Evolutionary conservation across 2,888 invertebrate genomes (phyloP), one percentile per base, ranked within the genome.

Genomic region (Ligdia adustata): DNA sequence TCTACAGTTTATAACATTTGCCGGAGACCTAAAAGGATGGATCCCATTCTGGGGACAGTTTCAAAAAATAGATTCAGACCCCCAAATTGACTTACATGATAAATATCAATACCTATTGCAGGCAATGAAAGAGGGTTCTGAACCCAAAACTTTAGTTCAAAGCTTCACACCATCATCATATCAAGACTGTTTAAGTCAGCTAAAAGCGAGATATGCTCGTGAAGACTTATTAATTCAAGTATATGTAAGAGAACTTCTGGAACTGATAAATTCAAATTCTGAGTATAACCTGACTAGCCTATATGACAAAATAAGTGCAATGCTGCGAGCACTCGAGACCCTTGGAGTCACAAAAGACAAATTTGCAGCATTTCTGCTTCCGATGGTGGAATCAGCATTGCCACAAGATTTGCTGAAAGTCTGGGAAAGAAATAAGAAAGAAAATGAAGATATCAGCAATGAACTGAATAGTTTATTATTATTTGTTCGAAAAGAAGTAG

Each of bases 321-420:
- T 31, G 4, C 18, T 46, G 12, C 5, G 34, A 14, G 16, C 45
- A n/a, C 22, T 53, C 2, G 53, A 49, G 9, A 33, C 49, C 4
- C 29, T 54, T 3, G 40, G 40, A 4, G 27, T 50, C 1, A 32
- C 39, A 9, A 41, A 42, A 16, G 39, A 53, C 2, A 48, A 48
- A 7, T 38, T 38, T 16, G 35, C 44, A 9, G 27, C 44, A 3
- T 39, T 53, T n/a, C 9, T 53, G n/a, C 12, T 45, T 12, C 48
- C 53, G 3, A 38, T 53, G 34, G 34, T 53, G 5, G 48, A 52
- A 11, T 52, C 52, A 1, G 44, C 52, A 7, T 6, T 48, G 4
- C 48, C 48, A 2, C 16, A 38, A 4, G 44, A 48, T 6, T 16
- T 45, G 1, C 16, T 48, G 16, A 16, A 16, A 16, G 3, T 16